Evolutionary conservation across 2,888 invertebrate genomes (phyloP).

Genomic region (Crossocerus cetratus): DNA sequence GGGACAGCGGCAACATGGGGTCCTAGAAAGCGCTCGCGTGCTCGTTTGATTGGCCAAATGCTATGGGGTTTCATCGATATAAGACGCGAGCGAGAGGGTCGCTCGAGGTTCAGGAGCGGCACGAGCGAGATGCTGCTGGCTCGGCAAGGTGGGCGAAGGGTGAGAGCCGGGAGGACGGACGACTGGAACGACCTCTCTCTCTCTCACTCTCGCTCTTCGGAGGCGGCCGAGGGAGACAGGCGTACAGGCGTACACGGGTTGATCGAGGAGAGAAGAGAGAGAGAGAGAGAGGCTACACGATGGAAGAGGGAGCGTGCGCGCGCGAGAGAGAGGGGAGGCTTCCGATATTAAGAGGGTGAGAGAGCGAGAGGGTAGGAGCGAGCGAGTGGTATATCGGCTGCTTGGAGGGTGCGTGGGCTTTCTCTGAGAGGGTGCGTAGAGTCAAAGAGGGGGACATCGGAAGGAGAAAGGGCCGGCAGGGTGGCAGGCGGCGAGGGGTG

Average conservation of each 20-base stretch:
- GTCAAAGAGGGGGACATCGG: conserved; percentile 65
- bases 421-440: conserved; percentile 69
- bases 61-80: conserved; percentile 65
- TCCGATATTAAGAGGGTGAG: conserved; percentile 9
- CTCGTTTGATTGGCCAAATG: conserved; percentile 72
- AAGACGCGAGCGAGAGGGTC: conserved; percentile 49
- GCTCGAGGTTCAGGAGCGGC: conserved; percentile 5
- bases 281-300: conserved; percentile 19
- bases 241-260: conserved; percentile 18
- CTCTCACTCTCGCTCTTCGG: too few species aligned
- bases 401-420: conserved; percentile 70
- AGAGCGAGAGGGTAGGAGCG: conserved; percentile 37
- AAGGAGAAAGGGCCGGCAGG: conserved; percentile 62
- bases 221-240: conserved; percentile 30
- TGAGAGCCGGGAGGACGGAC: conserved; percentile 38
- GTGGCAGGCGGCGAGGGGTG: conserved; percentile 48
- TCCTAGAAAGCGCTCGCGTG: conserved; percentile 51
- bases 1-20: conserved; percentile 40
- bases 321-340: conserved; percentile 16
- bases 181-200: conserved; percentile 1
- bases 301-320: conserved; percentile 17
- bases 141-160: conserved; percentile 43
- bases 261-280: conserved; percentile 23
- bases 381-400: conserved; percentile 44
- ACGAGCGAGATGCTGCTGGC: conserved; percentile 28